Conservation (phyloP, 2,113 vertebrate species). For the Colossoma macropomum region DNA sequence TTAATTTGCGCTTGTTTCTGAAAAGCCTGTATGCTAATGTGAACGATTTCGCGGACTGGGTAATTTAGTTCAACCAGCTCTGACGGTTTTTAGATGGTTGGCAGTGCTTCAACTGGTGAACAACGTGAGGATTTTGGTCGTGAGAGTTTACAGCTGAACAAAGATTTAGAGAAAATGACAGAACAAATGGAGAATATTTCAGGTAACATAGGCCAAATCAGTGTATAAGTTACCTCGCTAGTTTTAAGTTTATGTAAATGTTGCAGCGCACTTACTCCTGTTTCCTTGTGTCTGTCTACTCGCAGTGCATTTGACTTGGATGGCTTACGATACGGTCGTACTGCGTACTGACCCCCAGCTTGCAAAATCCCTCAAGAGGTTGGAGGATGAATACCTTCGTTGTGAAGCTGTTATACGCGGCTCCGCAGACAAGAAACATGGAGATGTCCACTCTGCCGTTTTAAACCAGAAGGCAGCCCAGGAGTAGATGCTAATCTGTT, state of each 20-base stretch:
- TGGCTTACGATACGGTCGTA: slow-evolving; percentile 83
- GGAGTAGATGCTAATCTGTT: background rate
- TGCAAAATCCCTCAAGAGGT: slow-evolving; percentile 64
- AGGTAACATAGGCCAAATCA: slow-evolving; percentile 51
- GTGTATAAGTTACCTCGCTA: background rate
- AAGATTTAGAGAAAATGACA: slow-evolving; percentile 68
- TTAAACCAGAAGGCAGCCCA: background rate
- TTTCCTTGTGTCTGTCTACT: background rate
- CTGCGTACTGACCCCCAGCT: slow-evolving; percentile 79
- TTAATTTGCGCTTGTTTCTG: background rate
- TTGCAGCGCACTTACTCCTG: background rate
- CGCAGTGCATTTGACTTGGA: slow-evolving; percentile 83
- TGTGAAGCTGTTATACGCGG: slow-evolving; percentile 79
- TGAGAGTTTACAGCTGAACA: slow-evolving; percentile 59
- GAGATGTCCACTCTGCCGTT: background rate
- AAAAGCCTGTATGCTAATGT: background rate
- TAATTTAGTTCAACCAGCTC: background rate
- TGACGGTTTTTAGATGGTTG: slow-evolving; percentile 66
- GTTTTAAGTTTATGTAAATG: background rate
- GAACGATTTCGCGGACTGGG: background rate
- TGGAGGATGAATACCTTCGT: slow-evolving; percentile 74
- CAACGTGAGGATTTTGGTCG: slow-evolving; percentile 8
- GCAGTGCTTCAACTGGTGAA: slow-evolving; percentile 3
- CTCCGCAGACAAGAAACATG: background rate
- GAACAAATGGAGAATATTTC: slow-evolving; percentile 70